A percentile compares a stretch with the other conserved stretches of the same genome.
These are phyloP conservation scores for Cephus spinipes DNA, from an alignment of 2,888 invertebrate species.

Conservation along the genomic window DNA sequence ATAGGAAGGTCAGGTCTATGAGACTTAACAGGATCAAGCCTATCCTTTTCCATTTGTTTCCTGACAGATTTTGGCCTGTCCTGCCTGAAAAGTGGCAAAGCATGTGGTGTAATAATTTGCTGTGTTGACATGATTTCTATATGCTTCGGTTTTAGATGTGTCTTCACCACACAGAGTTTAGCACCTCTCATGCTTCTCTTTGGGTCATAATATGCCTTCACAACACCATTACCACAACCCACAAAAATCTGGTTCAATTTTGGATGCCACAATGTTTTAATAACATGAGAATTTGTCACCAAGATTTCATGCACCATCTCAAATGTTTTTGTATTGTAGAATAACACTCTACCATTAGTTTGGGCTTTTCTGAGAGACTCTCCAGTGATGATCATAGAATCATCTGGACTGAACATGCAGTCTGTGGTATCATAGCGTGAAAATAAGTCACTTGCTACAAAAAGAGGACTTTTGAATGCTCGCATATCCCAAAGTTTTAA, in stretches of 20 bases:
- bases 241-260: slow-evolving; percentile 97
- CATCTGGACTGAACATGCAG: slow-evolving; percentile 92
- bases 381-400: slow-evolving; percentile 88
- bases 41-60: slow-evolving; percentile 91
- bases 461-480: slow-evolving; percentile 82
- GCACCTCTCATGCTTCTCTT: slow-evolving; percentile 90
- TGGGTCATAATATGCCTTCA: slow-evolving; percentile 92
- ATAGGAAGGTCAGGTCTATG: slow-evolving; percentile 87
- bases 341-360: slow-evolving; percentile 77
- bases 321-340: slow-evolving; percentile 80
- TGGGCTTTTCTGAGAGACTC: slow-evolving; percentile 80
- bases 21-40: slow-evolving; percentile 88
- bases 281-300: slow-evolving; percentile 82
- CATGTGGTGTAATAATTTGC: slow-evolving; percentile 96
- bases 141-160: slow-evolving; percentile 81
- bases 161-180: slow-evolving; percentile 81
- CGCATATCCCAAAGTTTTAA: slow-evolving; percentile 96
- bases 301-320: slow-evolving; percentile 79
- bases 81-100: slow-evolving; percentile 93
- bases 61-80: slow-evolving; percentile 89
- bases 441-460: slow-evolving; percentile 77
- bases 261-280: slow-evolving; percentile 95
- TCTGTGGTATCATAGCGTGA: slow-evolving; percentile 89
- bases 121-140: slow-evolving; percentile 90
- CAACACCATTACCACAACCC: slow-evolving; percentile 90